Evolutionary conservation across 1,140 invertebrate genomes (phyloP).

Genomic region (Philotrypesis tridentata): DNA sequence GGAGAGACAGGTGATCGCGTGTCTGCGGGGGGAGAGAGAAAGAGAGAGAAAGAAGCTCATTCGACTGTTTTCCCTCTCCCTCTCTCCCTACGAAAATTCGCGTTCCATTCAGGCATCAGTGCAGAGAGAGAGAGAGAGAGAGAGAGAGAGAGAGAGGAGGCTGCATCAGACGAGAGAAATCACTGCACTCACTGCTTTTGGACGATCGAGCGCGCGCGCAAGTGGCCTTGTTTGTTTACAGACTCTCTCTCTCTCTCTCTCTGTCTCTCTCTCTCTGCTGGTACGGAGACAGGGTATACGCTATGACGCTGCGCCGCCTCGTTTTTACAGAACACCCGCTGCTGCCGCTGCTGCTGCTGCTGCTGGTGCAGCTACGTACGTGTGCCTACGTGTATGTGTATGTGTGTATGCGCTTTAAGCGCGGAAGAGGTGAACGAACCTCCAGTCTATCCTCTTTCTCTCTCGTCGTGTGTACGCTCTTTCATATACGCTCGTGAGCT

Average conservation of each 20-base stretch:
- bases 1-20: slow-evolving; percentile 12
- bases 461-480: neutral
- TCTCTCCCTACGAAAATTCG: no score
- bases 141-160: neutral
- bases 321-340: neutral
- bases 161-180: neutral
- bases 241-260: no score
- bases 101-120: neutral
- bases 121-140: neutral
- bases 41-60: neutral
- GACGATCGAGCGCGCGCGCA: slow-evolving; percentile 20
- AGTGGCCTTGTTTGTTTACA: slow-evolving; percentile 40
- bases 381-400: neutral
- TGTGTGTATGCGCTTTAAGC: neutral
- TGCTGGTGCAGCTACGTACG: neutral
- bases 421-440: slow-evolving; percentile 26
- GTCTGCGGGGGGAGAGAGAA: no score
- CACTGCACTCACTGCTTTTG: slow-evolving; percentile 1
- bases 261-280: no score
- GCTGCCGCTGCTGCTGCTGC: neutral
- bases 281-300: neutral
- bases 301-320: neutral
- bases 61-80: neutral
- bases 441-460: neutral
- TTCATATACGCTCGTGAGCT: no score